Evolutionary conservation across 2,797 vertebrate genomes (phyloP).

Genomic region (Myripristis jacobus): DNA sequence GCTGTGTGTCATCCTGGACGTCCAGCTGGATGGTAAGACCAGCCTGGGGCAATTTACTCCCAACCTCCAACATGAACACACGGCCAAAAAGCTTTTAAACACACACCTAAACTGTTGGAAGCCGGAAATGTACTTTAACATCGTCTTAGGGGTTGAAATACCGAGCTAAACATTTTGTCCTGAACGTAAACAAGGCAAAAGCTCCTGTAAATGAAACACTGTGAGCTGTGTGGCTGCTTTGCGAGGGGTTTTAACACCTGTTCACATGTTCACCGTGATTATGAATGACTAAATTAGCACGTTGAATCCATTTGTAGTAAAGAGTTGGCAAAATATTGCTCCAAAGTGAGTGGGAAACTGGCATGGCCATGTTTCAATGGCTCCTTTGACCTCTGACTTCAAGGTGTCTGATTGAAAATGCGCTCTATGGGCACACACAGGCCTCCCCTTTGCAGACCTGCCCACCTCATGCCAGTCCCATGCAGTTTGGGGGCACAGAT

Average conservation of each 20-base stretch:
- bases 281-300: background rate
- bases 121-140: background rate
- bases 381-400: too few relatives aligned
- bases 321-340: too few relatives aligned
- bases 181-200: background rate
- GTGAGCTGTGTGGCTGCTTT: background rate
- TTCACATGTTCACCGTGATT: too few relatives aligned
- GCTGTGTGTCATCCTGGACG: conserved; percentile 87
- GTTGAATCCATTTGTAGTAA: too few relatives aligned
- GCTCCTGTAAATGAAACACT: background rate
- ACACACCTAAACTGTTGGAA: background rate
- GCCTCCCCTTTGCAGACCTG: too few relatives aligned
- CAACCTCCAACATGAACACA: background rate
- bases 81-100: background rate
- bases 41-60: background rate
- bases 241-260: too few relatives aligned
- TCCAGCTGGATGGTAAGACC: conserved; percentile 87
- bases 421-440: too few relatives aligned
- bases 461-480: too few relatives aligned
- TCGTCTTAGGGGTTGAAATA: background rate
- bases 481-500: too few relatives aligned
- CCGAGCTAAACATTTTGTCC: background rate
- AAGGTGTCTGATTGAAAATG: too few relatives aligned
- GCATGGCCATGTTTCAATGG: too few relatives aligned
- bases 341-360: too few relatives aligned